Conservation (phyloP, 2,113 vertebrate genomes). For the Phyllostomus discolor region DNA sequence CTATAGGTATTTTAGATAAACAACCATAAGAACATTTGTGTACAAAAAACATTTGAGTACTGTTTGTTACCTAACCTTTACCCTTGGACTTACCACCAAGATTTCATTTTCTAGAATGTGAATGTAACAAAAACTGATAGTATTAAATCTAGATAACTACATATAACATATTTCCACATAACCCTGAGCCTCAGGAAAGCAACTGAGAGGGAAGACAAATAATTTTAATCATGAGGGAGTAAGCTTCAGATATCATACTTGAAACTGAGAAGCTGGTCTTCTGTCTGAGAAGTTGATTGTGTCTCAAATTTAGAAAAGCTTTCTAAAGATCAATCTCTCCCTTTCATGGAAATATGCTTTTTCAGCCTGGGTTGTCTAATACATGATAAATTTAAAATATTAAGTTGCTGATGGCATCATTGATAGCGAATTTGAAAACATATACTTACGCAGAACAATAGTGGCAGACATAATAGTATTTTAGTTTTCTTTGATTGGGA, state of each 20-base stretch:
- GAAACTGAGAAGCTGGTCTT: background rate
- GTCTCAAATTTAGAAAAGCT: background rate
- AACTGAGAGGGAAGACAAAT: background rate
- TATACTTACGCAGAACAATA: constrained; percentile 79
- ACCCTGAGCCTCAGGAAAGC: background rate
- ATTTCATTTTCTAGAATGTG: background rate
- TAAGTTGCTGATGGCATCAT: background rate
- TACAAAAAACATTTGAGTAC: background rate
- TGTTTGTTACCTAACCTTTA: background rate
- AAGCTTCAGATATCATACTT: background rate
- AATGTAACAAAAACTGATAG: background rate
- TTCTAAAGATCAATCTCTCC: background rate
- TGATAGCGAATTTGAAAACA: background rate
- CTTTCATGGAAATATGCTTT: background rate
- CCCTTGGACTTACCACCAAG: background rate
- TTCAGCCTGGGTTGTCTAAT: background rate
- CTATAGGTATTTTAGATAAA: background rate
- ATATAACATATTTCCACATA: background rate
- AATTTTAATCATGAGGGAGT: no score
- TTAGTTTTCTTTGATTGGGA: fast-evolving
- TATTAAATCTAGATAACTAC: background rate
- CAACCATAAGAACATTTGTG: background rate
- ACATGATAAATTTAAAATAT: background rate
- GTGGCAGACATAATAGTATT: constrained; percentile 75
- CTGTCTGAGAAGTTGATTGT: background rate